Base-by-base conservation (phyloP, 2,113 vertebrate species). In the Neolamprologus devosi region DNA sequence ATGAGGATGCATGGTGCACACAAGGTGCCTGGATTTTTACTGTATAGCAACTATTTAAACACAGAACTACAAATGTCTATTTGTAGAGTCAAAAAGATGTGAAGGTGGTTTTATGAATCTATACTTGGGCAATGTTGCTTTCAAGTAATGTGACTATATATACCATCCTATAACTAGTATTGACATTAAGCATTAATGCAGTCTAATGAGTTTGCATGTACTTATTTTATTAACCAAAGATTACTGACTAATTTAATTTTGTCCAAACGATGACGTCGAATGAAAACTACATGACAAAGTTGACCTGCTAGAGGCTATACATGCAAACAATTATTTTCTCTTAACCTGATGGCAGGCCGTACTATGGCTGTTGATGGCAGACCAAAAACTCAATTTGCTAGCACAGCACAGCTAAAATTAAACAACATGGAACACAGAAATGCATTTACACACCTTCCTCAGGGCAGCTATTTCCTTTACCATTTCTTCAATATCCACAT, bases 401-500 rank as follows among this genome's bases (percentile, higher is more conserved):
- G n/a, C 23, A 6, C 23, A 23, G 23, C 40, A 5, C 23, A 23
- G 19, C 40, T 58, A 30, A 54, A 82, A 68, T 17, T 2, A 49
- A 65, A 55, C 8, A 84, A 75, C 45, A 49, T n/a, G 2, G 4
- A 33, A 42, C 8, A 28, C 16, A 45, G 3, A 79, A 75, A 83
- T 35, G 5, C 1, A 80, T 82, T 55, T 9, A 85, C 85, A 35
- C 16, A 96, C 95, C 93, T 95, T 95, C 80, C 84, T 95, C 86
- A 96, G 6, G 1, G 87, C 80, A 19, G 94, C 95, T 88, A 97
- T 91, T 90, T 96, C 88, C 85, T 96, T 95, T 53, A 97, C 87
- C 42, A 97, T 81, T 17, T 90, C 26, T 58, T 96, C 94, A 45
- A 97, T 93, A 53, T 97, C 97, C 80, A 97, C 96, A 42, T 97